Evolutionary conservation across 2,888 invertebrate genomes (phyloP).

Genomic region (Leptothorax acervorum): DNA sequence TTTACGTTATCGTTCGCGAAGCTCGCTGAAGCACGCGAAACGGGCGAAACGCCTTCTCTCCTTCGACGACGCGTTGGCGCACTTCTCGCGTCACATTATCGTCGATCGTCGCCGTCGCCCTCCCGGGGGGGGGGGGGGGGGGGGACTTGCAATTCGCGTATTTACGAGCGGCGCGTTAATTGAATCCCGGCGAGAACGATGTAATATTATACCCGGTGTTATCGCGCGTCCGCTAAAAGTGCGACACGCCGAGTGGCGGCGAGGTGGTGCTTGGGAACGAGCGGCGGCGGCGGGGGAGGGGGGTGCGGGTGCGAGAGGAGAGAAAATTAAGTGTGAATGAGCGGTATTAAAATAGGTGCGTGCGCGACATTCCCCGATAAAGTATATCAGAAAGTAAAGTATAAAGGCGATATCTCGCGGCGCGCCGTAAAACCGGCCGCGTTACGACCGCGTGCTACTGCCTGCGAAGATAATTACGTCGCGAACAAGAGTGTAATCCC

Average conservation of each 20-base stretch:
- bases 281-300: background rate
- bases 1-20: background rate
- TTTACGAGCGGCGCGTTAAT: conserved; percentile 55
- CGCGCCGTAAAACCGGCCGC: conserved; percentile 36
- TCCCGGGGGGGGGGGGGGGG: background rate
- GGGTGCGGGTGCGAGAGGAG: conserved; percentile 8
- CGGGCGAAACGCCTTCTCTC: background rate
- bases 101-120: conserved; percentile 35
- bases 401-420: conserved; percentile 29
- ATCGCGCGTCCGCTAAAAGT: conserved; percentile 49
- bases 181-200: conserved; percentile 52
- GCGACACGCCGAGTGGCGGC: conserved; percentile 34
- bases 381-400: conserved; percentile 38
- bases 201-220: conserved; percentile 50
- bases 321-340: conserved; percentile 52
- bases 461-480: conserved; percentile 4
- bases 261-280: conserved; percentile 19
- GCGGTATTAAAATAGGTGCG: conserved; percentile 47
- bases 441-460: conserved; percentile 33
- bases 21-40: background rate
- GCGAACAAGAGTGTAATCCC: background rate
- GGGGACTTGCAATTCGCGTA: conserved; percentile 20
- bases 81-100: conserved; percentile 52
- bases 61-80: conserved; percentile 23
- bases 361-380: conserved; percentile 40